Base-by-base conservation (phyloP, 1,140 invertebrate genomes). In the Theocolax elegans region DNA sequence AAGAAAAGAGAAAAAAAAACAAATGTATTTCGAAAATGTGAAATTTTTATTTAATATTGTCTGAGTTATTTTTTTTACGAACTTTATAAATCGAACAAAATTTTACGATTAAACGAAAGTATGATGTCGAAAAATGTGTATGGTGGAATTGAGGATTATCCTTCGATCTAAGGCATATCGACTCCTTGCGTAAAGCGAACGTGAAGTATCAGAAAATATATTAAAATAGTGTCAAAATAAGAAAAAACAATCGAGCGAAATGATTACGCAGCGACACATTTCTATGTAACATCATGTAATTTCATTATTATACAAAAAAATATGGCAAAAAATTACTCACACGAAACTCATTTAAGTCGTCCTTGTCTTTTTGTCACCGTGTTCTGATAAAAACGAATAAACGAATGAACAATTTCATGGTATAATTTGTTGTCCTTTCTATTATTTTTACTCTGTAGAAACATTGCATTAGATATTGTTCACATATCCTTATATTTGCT, bases 301-400 rank as follows among this genome's bases (percentile, higher is more conserved):
- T 68, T 67, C 56, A 59, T 67, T 68, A 68, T 60, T 67, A 68
- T 68, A 31, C 31, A 23, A 68, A 49, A 56, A 54, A 19, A 59
- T 31, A 35, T 35, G 31, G 49, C 49, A 49, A 29, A 40, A 35
- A 25, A 71, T n/a, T 51, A 68, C 53, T 51, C 51, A 58, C 6
- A 27, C 38, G 9, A 71, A 71, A 64, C 51, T 58, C 51, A 48
- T 71, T 64, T 71, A 69, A 69, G 31, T 69, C 31, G 46, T 42
- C 40, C 54, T 67, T 69, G 67, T 69, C 67, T 51, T 69, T 69
- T 69, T 69, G 67, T 69, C 58, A 63, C 58, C 35, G 67, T 69
- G 23, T 69, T 69, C 67, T 56, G 62, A 51, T 51, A 49, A 59
- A 71, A 65, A 65, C 23, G 31, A 71, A 65, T 59, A 71, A 71